These are phyloP conservation scores for Torymus aiolomorphi DNA, from an alignment of 2,888 invertebrate species.

Conservation along the genomic window DNA sequence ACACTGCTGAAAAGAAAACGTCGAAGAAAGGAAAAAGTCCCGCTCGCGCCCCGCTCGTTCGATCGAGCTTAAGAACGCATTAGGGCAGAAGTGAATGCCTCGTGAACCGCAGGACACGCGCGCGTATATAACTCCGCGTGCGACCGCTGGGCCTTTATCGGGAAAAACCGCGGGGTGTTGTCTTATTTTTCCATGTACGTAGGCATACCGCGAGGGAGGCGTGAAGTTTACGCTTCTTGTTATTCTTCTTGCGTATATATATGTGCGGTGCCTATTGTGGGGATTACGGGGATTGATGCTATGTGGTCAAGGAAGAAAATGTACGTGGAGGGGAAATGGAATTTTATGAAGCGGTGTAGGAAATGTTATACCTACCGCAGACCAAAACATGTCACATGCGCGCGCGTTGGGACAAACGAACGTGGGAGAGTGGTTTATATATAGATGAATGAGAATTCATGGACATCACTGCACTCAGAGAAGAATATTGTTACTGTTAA, in stretches of 20 bases:
- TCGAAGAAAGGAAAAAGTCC: not conserved
- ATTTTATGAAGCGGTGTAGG: not conserved
- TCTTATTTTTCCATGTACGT: not conserved
- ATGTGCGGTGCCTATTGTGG: no score
- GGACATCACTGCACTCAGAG: no score
- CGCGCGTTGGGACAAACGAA: no score
- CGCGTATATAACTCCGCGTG: not conserved
- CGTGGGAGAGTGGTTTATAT: no score
- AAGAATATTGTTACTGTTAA: no score
- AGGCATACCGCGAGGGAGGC: not conserved
- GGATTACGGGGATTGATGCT: no score
- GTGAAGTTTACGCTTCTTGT: conserved; percentile 11
- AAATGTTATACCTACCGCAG: not conserved
- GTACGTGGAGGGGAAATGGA: not conserved
- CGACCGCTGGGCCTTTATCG: conserved; percentile 1
- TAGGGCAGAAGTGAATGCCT: conserved; percentile 28
- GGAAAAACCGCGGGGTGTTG: conserved; percentile 32
- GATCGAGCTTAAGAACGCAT: conserved; percentile 56
- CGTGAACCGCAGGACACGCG: conserved; percentile 33
- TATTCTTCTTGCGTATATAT: no score
- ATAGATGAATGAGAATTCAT: no score
- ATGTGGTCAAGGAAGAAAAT: not conserved
- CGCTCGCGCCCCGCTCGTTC: conserved; percentile 54
- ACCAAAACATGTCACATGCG: not conserved
- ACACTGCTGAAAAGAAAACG: not conserved